phyloP scores from a whole-genome alignment of 92 coral and sea anemone species.

The Paragorgia papillata region DNA sequence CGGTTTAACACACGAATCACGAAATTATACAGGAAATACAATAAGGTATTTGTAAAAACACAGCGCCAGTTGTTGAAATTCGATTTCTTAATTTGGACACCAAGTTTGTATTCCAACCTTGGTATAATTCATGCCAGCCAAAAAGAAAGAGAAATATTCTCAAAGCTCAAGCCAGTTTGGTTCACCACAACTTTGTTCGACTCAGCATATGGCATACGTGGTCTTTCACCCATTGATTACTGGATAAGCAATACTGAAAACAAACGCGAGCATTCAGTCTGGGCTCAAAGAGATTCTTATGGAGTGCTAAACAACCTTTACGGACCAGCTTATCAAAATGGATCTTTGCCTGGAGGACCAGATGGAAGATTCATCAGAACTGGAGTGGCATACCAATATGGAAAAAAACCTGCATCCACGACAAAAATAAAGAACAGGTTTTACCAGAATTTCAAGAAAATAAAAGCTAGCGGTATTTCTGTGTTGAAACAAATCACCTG shows the following conservation, averaged over 20 bases:
- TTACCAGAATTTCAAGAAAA: not conserved
- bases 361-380: conserved; percentile 24
- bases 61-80: not conserved
- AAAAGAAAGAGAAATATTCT: conserved; percentile 19
- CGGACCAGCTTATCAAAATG: conserved; percentile 30
- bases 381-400: conserved; percentile 50
- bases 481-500: conserved; percentile 29
- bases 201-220: conserved; percentile 33
- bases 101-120: conserved; percentile 29
- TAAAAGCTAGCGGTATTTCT: conserved; percentile 12
- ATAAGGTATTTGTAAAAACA: not conserved
- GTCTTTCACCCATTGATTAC: conserved; percentile 39
- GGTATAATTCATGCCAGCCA: conserved; percentile 11
- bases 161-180: conserved; percentile 43
- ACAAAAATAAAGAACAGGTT: not conserved
- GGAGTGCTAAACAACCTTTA: conserved; percentile 9
- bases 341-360: conserved; percentile 24
- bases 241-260: conserved; percentile 35
- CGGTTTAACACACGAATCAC: not conserved
- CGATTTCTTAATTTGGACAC: conserved; percentile 58
- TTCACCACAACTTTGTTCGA: conserved; percentile 43
- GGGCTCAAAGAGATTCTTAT: conserved; percentile 50
- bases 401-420: conserved; percentile 3
- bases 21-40: conserved; percentile 11
- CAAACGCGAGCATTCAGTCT: conserved; percentile 48